Percentiles rank a stretch among this genome's conserved stretches.
phyloP scores from a whole-genome alignment of 2,113 vertebrate genomes.

The Rhinoderma darwinii region DNA sequence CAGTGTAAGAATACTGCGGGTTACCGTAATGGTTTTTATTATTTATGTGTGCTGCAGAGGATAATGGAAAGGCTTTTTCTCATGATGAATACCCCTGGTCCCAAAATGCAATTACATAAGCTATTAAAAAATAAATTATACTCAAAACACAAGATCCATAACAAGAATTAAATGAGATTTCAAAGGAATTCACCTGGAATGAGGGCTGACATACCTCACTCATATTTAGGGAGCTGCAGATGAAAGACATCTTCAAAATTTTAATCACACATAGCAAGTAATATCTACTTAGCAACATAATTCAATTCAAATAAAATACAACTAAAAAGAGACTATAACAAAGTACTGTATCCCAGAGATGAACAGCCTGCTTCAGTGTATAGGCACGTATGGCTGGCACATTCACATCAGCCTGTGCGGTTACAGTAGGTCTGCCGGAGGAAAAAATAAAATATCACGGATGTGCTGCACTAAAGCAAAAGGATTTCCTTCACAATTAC shows the following conservation, averaged over 20 bases:
- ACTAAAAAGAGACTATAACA: constrained; percentile 45
- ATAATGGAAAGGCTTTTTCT: constrained; percentile 68
- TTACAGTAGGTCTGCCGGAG: constrained; percentile 3
- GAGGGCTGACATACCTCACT: constrained; percentile 62
- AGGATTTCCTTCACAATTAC: neutral
- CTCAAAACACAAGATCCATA: constrained; percentile 62
- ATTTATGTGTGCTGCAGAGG: constrained; percentile 70
- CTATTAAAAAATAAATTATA: constrained; percentile 67
- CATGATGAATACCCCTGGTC: constrained; percentile 65
- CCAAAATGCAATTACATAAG: constrained; percentile 65
- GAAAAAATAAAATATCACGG: constrained; percentile 33
- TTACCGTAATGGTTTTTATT: constrained; percentile 63
- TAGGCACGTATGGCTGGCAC: neutral
- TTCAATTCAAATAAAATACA: constrained; percentile 52
- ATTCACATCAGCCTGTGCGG: constrained; percentile 4
- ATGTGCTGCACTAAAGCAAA: constrained; percentile 3
- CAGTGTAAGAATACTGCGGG: constrained; percentile 55
- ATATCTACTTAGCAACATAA: constrained; percentile 54
- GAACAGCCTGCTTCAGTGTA: constrained; percentile 32
- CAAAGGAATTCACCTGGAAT: constrained; percentile 64
- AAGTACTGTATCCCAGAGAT: constrained; percentile 23
- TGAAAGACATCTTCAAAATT: constrained; percentile 48
- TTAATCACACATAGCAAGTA: constrained; percentile 55
- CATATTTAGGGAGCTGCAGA: constrained; percentile 60
- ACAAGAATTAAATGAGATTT: constrained; percentile 62